A percentile compares a stretch with the other conserved stretches of the same genome.
Evolutionary conservation across 2,797 vertebrate genomes (phyloP).

Genomic region (Neomorphus geoffroyi): DNA sequence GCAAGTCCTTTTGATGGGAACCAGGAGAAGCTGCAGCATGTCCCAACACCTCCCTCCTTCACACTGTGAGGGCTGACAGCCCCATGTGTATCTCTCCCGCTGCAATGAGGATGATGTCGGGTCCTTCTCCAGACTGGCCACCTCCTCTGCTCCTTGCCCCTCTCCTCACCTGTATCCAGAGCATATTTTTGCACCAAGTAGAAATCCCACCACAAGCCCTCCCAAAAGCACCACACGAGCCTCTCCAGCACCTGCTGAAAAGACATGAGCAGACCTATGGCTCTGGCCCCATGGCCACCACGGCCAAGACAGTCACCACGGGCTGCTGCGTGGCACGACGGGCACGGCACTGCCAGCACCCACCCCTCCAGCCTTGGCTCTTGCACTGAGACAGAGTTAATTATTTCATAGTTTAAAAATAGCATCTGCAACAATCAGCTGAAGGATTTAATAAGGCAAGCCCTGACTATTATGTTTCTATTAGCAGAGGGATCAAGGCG

Average conservation of each 20-base stretch:
- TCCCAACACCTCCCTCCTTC: background rate
- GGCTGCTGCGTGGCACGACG: fast-evolving
- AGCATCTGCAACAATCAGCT: background rate
- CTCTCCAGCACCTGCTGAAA: background rate
- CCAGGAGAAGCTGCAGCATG: background rate
- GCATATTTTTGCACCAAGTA: background rate
- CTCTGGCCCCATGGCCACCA: background rate
- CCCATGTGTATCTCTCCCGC: background rate
- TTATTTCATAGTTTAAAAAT: background rate
- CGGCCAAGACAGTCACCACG: fast-evolving
- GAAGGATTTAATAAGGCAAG: slow-evolving; percentile 19
- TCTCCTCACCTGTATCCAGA: background rate
- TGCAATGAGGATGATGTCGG: fast-evolving
- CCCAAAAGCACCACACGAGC: fast-evolving
- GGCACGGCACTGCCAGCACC: fast-evolving
- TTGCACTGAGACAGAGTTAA: background rate
- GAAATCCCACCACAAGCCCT: too few relatives aligned
- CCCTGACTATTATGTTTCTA: slow-evolving; percentile 11
- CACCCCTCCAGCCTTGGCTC: background rate
- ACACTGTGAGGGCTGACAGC: fast-evolving
- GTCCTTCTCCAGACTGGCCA: background rate
- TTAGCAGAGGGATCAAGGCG: background rate
- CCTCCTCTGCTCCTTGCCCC: background rate
- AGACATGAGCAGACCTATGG: background rate
- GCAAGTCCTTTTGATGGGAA: background rate